Evolutionary conservation across 2,113 vertebrate genomes (phyloP).

Genomic region (Myxocyprinus asiaticus): DNA sequence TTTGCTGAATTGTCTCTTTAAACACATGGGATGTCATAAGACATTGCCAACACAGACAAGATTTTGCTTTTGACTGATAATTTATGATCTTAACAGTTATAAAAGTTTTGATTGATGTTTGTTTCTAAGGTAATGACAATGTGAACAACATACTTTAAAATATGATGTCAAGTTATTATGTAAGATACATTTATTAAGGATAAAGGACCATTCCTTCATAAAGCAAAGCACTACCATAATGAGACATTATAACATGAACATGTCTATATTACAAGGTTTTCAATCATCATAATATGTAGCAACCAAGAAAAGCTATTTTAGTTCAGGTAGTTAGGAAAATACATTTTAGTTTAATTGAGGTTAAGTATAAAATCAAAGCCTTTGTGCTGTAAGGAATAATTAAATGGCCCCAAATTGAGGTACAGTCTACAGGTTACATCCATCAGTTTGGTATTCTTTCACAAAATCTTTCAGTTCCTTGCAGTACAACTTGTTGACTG

Average conservation of each 20-base stretch:
- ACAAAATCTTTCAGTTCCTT: constrained; percentile 46
- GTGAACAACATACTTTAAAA: neutral
- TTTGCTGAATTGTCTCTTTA: neutral
- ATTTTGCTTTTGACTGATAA: too few relatives aligned
- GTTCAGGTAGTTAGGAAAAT: too few relatives aligned
- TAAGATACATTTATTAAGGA: neutral
- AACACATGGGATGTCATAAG: neutral
- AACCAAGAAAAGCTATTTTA: too few relatives aligned
- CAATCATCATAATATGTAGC: too few relatives aligned
- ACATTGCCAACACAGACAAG: too few relatives aligned
- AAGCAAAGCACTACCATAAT: too few relatives aligned
- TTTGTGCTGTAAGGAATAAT: neutral
- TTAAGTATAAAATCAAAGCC: neutral
- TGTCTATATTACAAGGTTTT: too few relatives aligned
- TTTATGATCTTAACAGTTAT: too few relatives aligned
- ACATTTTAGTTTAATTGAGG: too few relatives aligned
- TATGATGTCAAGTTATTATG: too few relatives aligned
- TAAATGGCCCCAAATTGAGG: too few relatives aligned
- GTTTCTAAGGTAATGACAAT: neutral
- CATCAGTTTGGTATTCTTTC: constrained; percentile 58
- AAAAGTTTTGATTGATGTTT: neutral
- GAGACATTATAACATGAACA: neutral
- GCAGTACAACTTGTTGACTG: neutral
- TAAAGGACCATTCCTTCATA: too few relatives aligned
- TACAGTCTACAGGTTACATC: constrained; percentile 64